phyloP scores from a whole-genome alignment of 2,113 vertebrate species.

The Saccopteryx leptura region DNA sequence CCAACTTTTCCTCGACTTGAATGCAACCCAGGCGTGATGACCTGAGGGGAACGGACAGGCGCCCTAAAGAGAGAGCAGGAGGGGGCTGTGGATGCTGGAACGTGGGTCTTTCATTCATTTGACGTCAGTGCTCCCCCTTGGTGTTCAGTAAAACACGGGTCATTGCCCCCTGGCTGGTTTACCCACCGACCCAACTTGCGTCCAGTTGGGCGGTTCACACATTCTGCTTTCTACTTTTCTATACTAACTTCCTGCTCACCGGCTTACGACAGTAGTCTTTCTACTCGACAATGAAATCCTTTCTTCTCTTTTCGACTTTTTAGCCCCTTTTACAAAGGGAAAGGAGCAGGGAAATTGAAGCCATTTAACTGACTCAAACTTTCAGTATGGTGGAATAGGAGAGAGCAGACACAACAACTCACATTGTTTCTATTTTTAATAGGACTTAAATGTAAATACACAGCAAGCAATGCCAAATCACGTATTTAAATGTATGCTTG shows the following conservation, averaged over 20 bases:
- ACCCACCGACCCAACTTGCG: too few species aligned
- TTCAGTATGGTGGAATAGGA: background rate
- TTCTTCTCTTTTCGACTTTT: background rate
- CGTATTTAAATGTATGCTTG: background rate
- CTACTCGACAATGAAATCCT: background rate
- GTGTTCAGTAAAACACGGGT: rapidly evolving
- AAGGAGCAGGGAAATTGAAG: background rate
- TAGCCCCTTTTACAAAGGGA: background rate
- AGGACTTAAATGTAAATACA: background rate
- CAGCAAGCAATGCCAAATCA: background rate
- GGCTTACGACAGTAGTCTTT: background rate
- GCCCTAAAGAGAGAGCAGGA: background rate
- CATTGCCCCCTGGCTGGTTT: rapidly evolving
- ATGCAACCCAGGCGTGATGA: too few species aligned
- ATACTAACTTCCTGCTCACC: background rate
- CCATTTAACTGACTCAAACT: background rate
- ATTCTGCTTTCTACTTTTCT: background rate
- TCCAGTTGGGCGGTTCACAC: rapidly evolving
- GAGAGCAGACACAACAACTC: background rate
- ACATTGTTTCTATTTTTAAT: background rate
- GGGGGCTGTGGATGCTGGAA: rapidly evolving
- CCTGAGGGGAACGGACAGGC: rapidly evolving
- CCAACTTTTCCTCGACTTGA: too few species aligned
- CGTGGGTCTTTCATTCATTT: rapidly evolving
- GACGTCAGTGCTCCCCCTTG: rapidly evolving